phyloP scores from a whole-genome alignment of 2,113 vertebrate genomes.

The Scomber colias region DNA sequence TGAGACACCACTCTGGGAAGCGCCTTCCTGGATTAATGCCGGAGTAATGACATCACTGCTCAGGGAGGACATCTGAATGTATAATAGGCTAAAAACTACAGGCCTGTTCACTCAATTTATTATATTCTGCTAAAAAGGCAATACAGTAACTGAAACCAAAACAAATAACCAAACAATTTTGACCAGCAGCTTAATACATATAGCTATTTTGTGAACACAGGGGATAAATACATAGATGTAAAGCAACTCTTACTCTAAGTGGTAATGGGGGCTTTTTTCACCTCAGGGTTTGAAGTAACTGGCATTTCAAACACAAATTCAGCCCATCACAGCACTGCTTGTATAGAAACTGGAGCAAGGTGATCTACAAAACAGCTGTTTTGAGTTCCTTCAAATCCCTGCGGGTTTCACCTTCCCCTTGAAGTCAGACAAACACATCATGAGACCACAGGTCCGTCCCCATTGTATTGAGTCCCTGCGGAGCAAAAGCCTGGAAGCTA shows the following conservation, averaged over 20 bases:
- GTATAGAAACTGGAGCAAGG: slow-evolving; percentile 30
- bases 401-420: slow-evolving; percentile 57
- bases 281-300: slow-evolving; percentile 21
- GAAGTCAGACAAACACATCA: slow-evolving; percentile 63
- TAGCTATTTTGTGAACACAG: not conserved
- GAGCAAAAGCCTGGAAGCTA: slow-evolving; percentile 63
- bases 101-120: not conserved
- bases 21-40: slow-evolving; percentile 69
- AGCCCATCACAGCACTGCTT: not conserved
- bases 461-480: slow-evolving; percentile 52
- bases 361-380: slow-evolving; percentile 69
- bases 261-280: not conserved
- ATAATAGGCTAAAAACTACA: slow-evolving; percentile 19
- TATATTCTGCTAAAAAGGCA: not conserved
- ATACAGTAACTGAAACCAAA: not conserved
- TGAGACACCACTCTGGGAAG: slow-evolving; percentile 67
- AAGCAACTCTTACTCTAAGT: not conserved
- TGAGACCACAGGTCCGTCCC: slow-evolving; percentile 46
- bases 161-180: not conserved
- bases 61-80: slow-evolving; percentile 50
- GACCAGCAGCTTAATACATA: not conserved
- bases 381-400: slow-evolving; percentile 54
- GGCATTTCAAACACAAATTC: slow-evolving; percentile 17
- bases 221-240: not conserved
- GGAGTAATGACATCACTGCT: slow-evolving; percentile 74